A percentile compares a stretch with the other conserved stretches of the same genome.
Evolutionary conservation across 1,140 invertebrate species (phyloP).

Genomic region (Diachasmimorpha longicaudata): DNA sequence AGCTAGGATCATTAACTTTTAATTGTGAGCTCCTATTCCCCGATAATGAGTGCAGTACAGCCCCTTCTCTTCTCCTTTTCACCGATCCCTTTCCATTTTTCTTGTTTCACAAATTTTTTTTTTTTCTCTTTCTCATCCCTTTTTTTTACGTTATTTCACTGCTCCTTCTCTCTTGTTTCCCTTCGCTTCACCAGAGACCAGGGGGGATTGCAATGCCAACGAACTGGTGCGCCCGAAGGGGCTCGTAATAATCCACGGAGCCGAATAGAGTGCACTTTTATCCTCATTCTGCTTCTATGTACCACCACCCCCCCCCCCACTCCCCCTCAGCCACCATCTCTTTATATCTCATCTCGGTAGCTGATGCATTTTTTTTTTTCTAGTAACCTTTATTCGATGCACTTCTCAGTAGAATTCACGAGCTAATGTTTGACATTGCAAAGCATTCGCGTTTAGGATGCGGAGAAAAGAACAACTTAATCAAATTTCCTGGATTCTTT

Average conservation of each 20-base stretch:
- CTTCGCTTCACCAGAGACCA: background rate
- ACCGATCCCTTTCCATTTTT: background rate
- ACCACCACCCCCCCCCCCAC: background rate
- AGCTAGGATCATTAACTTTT: constrained; percentile 35
- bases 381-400: background rate
- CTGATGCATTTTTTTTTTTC: constrained; percentile 12
- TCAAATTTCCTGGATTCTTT: too few species aligned
- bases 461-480: too few species aligned
- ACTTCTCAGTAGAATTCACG: background rate
- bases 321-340: background rate
- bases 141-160: background rate
- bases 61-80: background rate
- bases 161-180: background rate
- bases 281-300: constrained; percentile 12
- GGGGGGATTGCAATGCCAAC: constrained; percentile 23
- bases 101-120: background rate
- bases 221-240: constrained; percentile 9
- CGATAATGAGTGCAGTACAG: constrained; percentile 30
- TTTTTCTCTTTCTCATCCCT: background rate
- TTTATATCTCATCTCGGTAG: background rate
- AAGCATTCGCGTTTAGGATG: background rate
- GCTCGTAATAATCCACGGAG: constrained; percentile 25
- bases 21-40: constrained; percentile 33
- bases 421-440: background rate
- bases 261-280: constrained; percentile 22